phyloP scores from a whole-genome alignment of 2,113 vertebrate genomes.

The Lethenteron camtschaticum region DNA sequence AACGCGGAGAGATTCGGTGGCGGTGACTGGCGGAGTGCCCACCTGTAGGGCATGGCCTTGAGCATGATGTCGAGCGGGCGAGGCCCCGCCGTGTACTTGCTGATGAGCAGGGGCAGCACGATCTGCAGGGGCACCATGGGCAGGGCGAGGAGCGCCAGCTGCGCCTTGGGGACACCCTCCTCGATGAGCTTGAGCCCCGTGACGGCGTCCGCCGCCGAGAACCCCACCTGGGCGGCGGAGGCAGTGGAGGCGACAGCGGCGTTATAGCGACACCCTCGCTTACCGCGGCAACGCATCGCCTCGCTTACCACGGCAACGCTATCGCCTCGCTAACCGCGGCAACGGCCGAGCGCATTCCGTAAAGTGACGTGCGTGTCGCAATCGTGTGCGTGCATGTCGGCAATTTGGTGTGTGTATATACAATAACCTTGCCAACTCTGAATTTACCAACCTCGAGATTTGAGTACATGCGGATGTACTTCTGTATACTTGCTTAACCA shows the following conservation, averaged over 20 bases:
- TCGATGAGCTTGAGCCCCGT: conserved; percentile 86
- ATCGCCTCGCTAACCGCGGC: no score
- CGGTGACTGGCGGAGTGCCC: conserved; percentile 1
- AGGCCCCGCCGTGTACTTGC: conserved; percentile 85
- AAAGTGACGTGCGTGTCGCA: no score
- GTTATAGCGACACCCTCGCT: no score
- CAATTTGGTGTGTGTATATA: no score
- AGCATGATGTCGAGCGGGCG: conserved; percentile 69
- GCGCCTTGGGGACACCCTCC: conserved; percentile 82
- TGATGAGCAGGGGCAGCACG: conserved; percentile 67
- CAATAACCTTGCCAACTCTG: no score
- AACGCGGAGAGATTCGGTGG: neutral
- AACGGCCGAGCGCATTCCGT: no score
- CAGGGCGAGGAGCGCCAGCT: conserved; percentile 70
- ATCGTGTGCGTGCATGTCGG: no score
- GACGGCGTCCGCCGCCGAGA: conserved; percentile 81
- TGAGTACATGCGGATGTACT: neutral
- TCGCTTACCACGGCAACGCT: no score
- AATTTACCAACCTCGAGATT: neutral
- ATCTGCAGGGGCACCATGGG: conserved; percentile 96
- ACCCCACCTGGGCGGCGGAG: conserved; percentile 44
- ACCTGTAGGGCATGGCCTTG: conserved; percentile 91
- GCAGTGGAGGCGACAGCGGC: no score
- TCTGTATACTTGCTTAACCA: neutral
- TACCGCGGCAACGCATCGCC: no score